phyloP scores from a whole-genome alignment of 2,113 vertebrate genomes.

The rabbit (Oryctolagus cuniculus) region DNA sequence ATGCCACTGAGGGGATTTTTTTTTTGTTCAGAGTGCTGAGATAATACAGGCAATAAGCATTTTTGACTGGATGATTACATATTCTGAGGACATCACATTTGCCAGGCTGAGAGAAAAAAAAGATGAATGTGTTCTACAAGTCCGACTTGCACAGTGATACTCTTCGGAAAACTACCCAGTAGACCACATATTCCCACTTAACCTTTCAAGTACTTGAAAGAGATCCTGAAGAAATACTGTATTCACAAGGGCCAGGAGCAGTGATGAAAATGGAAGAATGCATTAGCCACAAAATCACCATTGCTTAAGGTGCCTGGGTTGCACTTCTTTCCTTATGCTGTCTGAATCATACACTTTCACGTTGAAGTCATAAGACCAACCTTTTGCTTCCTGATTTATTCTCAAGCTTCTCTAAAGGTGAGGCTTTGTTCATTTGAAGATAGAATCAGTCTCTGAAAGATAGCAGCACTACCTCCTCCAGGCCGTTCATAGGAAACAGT shows the following conservation, averaged over 20 bases:
- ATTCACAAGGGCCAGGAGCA: neutral
- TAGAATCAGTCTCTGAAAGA: neutral
- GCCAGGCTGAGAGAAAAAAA: neutral
- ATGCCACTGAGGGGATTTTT: conserved; percentile 36
- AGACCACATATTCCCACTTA: neutral
- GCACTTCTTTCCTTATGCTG: neutral
- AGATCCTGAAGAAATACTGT: neutral
- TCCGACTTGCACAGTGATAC: neutral
- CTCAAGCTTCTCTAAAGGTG: neutral
- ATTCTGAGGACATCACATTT: neutral
- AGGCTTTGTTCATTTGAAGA: neutral
- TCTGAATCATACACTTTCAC: neutral
- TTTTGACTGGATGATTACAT: neutral
- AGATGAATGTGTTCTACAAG: neutral
- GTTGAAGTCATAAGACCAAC: neutral
- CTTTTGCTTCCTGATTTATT: neutral
- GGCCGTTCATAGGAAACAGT: neutral
- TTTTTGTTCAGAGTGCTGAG: conserved; percentile 44
- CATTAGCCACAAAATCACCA: neutral
- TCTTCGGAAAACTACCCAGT: neutral
- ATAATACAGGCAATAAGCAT: conserved; percentile 27
- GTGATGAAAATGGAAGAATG: neutral
- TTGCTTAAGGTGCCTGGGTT: fast-evolving
- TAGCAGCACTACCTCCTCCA: neutral
- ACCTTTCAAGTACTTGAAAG: neutral